Evolutionary conservation across 2,797 vertebrate genomes (phyloP).

Genomic region (Hapalemur alaotrensis): DNA sequence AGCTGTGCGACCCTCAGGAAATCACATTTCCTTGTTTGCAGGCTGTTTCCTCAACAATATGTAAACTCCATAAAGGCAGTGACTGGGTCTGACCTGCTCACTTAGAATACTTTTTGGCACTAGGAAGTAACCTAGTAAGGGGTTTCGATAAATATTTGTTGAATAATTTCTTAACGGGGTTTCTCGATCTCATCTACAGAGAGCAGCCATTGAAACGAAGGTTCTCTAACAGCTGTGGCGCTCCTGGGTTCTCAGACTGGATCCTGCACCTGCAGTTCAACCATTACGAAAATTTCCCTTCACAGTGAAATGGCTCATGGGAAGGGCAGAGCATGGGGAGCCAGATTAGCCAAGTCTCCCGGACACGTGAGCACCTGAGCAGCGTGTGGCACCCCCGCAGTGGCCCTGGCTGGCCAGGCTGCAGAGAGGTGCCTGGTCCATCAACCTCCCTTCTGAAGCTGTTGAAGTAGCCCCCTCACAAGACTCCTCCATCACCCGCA

Average conservation of each 20-base stretch:
- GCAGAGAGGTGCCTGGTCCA: not conserved
- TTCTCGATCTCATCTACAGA: not conserved
- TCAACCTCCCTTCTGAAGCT: too few species aligned
- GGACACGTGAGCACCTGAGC: not conserved
- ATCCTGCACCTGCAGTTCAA: not conserved
- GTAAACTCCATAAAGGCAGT: not conserved
- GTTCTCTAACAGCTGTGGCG: not conserved
- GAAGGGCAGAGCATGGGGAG: not conserved
- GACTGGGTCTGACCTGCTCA: not conserved
- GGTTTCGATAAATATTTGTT: not conserved
- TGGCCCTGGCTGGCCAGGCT: not conserved
- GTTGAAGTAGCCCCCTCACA: not conserved
- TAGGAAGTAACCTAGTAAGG: not conserved
- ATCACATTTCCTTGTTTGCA: not conserved
- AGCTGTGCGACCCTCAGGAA: not conserved
- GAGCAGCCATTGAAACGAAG: not conserved
- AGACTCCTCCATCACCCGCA: not conserved
- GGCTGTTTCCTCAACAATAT: not conserved
- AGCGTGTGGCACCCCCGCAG: not conserved
- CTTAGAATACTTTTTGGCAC: not conserved
- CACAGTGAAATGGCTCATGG: not conserved
- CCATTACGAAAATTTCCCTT: not conserved
- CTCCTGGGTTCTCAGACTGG: not conserved
- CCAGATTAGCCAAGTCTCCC: not conserved
- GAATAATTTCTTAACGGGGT: not conserved